These are phyloP conservation scores for Diplodus puntazzo DNA, from an alignment of 2,797 vertebrate species.

Conservation along the genomic window DNA sequence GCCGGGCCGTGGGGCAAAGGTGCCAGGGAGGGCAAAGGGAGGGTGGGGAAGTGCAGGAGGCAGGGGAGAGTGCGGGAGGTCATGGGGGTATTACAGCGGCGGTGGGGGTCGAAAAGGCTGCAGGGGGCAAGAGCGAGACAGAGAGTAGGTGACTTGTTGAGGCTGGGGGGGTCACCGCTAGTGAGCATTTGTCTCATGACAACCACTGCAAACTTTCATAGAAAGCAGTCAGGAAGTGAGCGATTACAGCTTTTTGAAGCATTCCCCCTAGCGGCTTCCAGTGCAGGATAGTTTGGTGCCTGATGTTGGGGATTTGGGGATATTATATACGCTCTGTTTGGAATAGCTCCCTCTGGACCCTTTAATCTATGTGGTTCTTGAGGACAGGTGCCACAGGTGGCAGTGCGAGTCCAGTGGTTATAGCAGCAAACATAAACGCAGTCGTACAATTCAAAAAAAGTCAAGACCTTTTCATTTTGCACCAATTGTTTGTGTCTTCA, in stretches of 20 bases:
- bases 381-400: conserved; percentile 79
- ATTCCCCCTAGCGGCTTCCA: conserved; percentile 8
- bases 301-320: conserved; percentile 4
- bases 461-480: conserved; percentile 37
- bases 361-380: conserved; percentile 39
- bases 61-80: conserved; percentile 65
- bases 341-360: conserved; percentile 31
- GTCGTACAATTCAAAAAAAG: conserved; percentile 73
- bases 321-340: conserved; percentile 34
- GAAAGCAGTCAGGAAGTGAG: conserved; percentile 5
- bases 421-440: conserved; percentile 77
- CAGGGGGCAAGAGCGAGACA: conserved; percentile 9
- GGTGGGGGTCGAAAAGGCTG: conserved; percentile 16
- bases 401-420: conserved; percentile 70
- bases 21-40: conserved; percentile 77
- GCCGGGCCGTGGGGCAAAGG: conserved; percentile 80
- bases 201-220: not conserved
- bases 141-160: conserved; percentile 11
- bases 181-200: not conserved
- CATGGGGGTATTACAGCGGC: conserved; percentile 31
- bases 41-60: conserved; percentile 71
- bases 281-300: conserved; percentile 2
- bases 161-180: conserved; percentile 27
- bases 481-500: not conserved
- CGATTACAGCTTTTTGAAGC: conserved; percentile 23